Evolutionary conservation across 2,113 vertebrate genomes (phyloP), one percentile per base, ranked within the genome.

Genomic region (Archocentrus centrarchus): DNA sequence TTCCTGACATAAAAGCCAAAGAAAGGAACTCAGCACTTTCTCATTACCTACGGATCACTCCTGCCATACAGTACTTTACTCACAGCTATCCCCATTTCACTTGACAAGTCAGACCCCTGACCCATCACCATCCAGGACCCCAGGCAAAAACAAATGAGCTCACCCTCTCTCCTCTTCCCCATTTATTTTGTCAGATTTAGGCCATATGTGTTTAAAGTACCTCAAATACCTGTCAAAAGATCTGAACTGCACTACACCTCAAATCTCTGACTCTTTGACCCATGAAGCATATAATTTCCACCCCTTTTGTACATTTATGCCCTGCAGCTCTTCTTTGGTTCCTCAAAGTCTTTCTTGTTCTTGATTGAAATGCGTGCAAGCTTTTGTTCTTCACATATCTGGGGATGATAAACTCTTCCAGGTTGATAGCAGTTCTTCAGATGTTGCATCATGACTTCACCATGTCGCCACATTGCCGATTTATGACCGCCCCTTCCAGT

Each of bases 121-220:
- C 85, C 90, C 35, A 41, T 84, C 14, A 6, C 77, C 80, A 77
- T 81, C 37, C 32, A 83, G 80, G 77, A 86, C 75, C 77, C 64
- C 61, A 18, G 55, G 78, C 66, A 68, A 86, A 92, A 93, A 93
- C 68, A 92, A 82, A 90, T 88, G 92, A 91, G 75, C 84, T 91
- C 86, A 91, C 50, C 30, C 53, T 58, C 11, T 37, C 10, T n/a
- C 47, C 61, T 80, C 41, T 22, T 27, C 6, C 32, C 37, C 27
- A 59, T 53, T 27, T 60, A 7, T 37, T 61, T 10, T 68, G 77
- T 80, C 41, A 84, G 59, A 62, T 77, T 81, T 44, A 41, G 15
- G 77, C 20, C 57, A 22, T 50, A 10, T 83, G 66, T 88, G 57
- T 79, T 80, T 44, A 63, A 47, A 30, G 92, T 82, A 84, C 59